phyloP scores from a whole-genome alignment of 2,888 invertebrate genomes.

The Rugalucina vietnamica region DNA sequence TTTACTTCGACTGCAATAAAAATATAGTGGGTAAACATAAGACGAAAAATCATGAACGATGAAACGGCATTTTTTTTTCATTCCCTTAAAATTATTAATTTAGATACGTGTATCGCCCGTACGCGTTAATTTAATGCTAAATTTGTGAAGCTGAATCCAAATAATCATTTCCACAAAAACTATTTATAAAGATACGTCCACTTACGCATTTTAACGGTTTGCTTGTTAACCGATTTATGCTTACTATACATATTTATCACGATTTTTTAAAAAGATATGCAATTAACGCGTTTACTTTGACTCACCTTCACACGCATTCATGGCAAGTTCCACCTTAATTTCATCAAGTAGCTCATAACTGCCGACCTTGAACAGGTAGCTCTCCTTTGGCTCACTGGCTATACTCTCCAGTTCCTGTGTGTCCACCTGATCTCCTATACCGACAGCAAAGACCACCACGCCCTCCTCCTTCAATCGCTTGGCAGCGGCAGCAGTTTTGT shows the following conservation, averaged over 20 bases:
- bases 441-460: constrained; percentile 63
- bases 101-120: no score
- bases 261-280: no score
- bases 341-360: constrained; percentile 53
- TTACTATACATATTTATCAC: no score
- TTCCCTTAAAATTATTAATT: no score
- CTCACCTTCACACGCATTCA: constrained; percentile 59
- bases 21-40: neutral
- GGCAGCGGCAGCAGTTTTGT: constrained; percentile 55
- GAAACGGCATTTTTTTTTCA: no score
- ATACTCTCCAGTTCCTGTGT: constrained; percentile 67
- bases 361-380: constrained; percentile 63
- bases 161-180: no score
- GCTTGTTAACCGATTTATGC: no score
- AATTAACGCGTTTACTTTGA: neutral
- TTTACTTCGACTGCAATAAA: constrained; percentile 21
- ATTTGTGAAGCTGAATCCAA: no score
- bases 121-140: no score
- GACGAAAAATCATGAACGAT: no score
- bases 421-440: constrained; percentile 58
- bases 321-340: constrained; percentile 52
- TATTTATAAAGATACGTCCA: no score
- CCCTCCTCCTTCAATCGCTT: constrained; percentile 53
- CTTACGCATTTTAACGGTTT: no score
- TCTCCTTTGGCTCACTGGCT: constrained; percentile 65